A percentile compares a stretch with the other conserved stretches of the same genome.
Conservation (phyloP, 2,797 vertebrate species). For the Pangasius sanitwongsei region DNA sequence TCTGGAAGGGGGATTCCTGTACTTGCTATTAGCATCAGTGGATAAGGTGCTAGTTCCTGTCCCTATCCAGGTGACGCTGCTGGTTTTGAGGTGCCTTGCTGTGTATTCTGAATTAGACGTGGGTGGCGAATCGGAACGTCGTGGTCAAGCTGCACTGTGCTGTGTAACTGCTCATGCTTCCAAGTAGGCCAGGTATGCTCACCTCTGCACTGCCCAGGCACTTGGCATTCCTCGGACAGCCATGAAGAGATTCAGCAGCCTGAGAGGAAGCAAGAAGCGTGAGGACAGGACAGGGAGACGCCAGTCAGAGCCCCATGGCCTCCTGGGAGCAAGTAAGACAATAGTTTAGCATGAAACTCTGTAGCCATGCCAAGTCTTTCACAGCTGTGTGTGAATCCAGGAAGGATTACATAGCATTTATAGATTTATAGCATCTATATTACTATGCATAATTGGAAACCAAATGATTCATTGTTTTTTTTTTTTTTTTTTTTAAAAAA, state of each 20-base stretch:
- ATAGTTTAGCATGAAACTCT: not conserved
- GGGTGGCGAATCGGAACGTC: not conserved
- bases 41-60: not conserved
- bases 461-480: not conserved
- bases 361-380: not conserved
- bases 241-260: slow-evolving; percentile 87
- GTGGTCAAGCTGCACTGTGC: not conserved
- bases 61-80: not conserved
- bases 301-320: slow-evolving; percentile 79
- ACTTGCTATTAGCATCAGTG: slow-evolving; percentile 3
- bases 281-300: slow-evolving; percentile 71
- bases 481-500: too few relatives aligned
- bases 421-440: not conserved
- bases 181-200: slow-evolving; percentile 66
- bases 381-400: not conserved
- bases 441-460: not conserved
- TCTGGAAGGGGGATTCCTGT: slow-evolving; percentile 5
- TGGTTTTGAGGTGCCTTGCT: not conserved
- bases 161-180: not conserved
- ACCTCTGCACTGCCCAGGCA: slow-evolving; percentile 47
- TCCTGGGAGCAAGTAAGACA: slow-evolving; percentile 73
- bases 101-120: not conserved
- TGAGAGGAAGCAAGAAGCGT: slow-evolving; percentile 81
- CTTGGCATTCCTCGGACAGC: slow-evolving; percentile 57
- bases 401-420: not conserved